Conservation (phyloP, 1,140 invertebrate genomes). For the Helicoverpa armigera region DNA sequence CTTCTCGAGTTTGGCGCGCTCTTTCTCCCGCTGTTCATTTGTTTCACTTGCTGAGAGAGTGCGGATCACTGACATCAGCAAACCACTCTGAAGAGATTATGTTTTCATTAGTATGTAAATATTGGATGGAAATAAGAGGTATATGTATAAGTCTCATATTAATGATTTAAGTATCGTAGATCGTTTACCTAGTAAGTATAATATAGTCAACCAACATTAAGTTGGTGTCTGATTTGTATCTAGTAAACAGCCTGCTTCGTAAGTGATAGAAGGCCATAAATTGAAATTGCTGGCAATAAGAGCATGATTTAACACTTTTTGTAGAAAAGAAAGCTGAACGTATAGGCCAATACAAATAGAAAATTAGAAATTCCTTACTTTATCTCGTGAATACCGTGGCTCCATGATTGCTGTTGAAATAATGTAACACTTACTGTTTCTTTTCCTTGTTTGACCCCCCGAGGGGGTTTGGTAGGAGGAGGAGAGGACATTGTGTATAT, state of each 20-base stretch:
- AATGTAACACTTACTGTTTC: conserved; percentile 89
- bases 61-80: conserved; percentile 97
- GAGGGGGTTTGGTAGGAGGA: conserved; percentile 92
- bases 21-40: conserved; percentile 97
- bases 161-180: no score
- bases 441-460: conserved; percentile 93
- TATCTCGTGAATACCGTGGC: conserved; percentile 27
- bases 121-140: neutral
- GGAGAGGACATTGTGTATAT: conserved; percentile 77
- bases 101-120: neutral
- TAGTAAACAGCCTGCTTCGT: no score
- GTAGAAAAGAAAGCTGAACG: neutral
- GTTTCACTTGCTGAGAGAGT: conserved; percentile 97
- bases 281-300: neutral
- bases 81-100: conserved; percentile 90
- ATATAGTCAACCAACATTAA: no score
- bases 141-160: neutral
- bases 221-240: no score
- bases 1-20: conserved; percentile 97
- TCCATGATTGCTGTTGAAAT: conserved; percentile 24
- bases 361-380: conserved; percentile 50
- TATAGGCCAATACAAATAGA: conserved; percentile 6
- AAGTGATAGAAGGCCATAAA: neutral
- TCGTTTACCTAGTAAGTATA: no score
- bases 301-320: neutral